Percentiles rank a stretch among this genome's conserved stretches.
phyloP scores from a whole-genome alignment of 1,140 invertebrate genomes.

The Habropoda laboriosa region DNA sequence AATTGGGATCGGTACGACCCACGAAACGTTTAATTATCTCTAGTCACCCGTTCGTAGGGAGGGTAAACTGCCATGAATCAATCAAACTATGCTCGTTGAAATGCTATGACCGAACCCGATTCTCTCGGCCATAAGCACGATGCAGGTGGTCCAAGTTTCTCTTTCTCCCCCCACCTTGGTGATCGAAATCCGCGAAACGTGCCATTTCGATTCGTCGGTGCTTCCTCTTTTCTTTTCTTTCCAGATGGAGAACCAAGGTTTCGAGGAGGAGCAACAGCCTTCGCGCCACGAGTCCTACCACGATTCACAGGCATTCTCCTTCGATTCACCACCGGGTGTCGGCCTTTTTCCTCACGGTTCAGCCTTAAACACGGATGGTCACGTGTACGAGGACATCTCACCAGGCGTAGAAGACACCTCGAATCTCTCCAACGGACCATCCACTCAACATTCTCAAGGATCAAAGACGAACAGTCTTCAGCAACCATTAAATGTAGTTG shows the following conservation, averaged over 20 bases:
- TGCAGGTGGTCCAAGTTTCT: too few species aligned
- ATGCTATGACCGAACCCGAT: background rate
- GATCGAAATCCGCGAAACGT: too few species aligned
- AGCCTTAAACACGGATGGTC: conserved; percentile 50
- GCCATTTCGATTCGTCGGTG: background rate
- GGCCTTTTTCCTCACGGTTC: background rate
- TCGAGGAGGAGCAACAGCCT: conserved; percentile 71
- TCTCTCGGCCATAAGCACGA: too few species aligned
- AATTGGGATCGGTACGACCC: background rate
- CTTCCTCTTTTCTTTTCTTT: background rate
- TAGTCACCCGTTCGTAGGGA: background rate
- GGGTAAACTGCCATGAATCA: conserved; percentile 6
- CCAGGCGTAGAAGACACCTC: background rate
- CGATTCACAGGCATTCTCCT: background rate
- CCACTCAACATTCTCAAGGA: background rate
- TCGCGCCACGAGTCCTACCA: background rate
- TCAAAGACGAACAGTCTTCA: background rate
- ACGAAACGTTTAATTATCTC: conserved; percentile 45
- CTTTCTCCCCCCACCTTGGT: too few species aligned
- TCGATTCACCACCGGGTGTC: background rate
- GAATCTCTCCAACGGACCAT: background rate
- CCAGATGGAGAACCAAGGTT: conserved; percentile 79
- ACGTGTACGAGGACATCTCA: conserved; percentile 78
- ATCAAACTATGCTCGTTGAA: conserved; percentile 1
- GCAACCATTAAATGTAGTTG: conserved; percentile 7